These are phyloP conservation scores for Strix uralensis DNA, from an alignment of 2,113 vertebrate genomes.

Conservation along the genomic window DNA sequence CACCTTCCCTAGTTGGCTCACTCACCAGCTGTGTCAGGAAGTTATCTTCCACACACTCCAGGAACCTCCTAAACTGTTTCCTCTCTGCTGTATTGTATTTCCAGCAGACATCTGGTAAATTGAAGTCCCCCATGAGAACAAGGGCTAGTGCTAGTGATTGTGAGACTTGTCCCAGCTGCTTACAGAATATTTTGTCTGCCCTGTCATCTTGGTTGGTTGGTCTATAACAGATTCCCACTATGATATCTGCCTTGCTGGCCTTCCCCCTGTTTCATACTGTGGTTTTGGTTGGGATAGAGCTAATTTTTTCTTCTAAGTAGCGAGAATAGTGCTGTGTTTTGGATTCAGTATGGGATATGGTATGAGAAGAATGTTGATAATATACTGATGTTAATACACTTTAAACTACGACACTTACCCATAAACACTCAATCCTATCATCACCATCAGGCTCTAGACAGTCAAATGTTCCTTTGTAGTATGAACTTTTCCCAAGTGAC, in stretches of 20 bases:
- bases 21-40: not conserved
- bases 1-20: not conserved
- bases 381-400: too few species aligned
- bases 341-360: too few species aligned
- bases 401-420: not conserved
- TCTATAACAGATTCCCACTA: not conserved
- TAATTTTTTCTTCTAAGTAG: too few species aligned
- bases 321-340: too few species aligned
- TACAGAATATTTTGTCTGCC: not conserved
- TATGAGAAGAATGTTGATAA: too few species aligned
- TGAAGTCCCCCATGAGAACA: not conserved
- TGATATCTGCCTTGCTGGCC: not conserved
- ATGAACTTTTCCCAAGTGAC: not conserved
- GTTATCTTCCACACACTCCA: not conserved
- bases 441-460: not conserved
- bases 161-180: not conserved
- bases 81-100: not conserved
- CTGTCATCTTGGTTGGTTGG: not conserved
- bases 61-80: not conserved
- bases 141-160: rapidly evolving
- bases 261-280: not conserved
- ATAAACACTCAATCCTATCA: not conserved
- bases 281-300: too few species aligned
- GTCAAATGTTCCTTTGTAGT: not conserved
- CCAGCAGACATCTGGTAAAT: not conserved